A percentile compares a stretch with the other conserved stretches of the same genome.
Evolutionary conservation across 23 tunicate species (phyloP).

Genomic region (Corella eumyota): DNA sequence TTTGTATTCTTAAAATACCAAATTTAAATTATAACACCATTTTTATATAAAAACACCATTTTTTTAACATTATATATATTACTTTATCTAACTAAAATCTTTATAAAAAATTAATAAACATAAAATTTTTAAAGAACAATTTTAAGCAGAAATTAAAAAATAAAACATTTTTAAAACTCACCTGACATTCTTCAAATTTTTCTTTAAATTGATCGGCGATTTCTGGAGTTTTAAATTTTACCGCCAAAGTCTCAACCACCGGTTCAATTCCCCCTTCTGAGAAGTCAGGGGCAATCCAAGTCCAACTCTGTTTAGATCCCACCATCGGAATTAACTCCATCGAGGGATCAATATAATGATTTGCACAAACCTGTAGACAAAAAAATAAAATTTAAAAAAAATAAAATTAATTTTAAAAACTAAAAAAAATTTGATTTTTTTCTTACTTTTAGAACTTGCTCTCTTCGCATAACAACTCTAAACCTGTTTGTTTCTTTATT

Average conservation of each 20-base stretch:
- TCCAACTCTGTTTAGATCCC: conserved; percentile 54
- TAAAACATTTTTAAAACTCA: background rate
- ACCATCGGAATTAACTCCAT: conserved; percentile 34
- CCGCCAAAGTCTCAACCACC: conserved; percentile 43
- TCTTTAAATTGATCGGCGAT: conserved; percentile 56
- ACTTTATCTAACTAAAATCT: background rate
- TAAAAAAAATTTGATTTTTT: background rate
- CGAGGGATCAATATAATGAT: conserved; percentile 55
- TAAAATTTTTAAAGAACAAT: background rate
- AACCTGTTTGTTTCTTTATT: conserved; percentile 13
- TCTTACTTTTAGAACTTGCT: conserved; percentile 76
- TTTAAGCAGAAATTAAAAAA: background rate
- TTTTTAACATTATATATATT: too few relatives aligned
- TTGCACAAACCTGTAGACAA: conserved; percentile 73
- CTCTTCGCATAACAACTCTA: conserved; percentile 88
- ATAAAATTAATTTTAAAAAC: background rate
- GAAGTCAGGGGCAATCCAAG: conserved; percentile 66
- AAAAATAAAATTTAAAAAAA: conserved; percentile 1
- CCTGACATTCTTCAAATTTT: conserved; percentile 72
- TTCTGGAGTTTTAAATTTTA: conserved; percentile 65
- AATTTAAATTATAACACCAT: background rate
- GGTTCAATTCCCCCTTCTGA: conserved; percentile 52
- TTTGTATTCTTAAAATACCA: background rate
- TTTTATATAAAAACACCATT: too few relatives aligned
- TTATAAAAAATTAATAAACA: background rate